Base-by-base conservation (phyloP, 2,113 vertebrate genomes). In the Calyptomena viridis region DNA sequence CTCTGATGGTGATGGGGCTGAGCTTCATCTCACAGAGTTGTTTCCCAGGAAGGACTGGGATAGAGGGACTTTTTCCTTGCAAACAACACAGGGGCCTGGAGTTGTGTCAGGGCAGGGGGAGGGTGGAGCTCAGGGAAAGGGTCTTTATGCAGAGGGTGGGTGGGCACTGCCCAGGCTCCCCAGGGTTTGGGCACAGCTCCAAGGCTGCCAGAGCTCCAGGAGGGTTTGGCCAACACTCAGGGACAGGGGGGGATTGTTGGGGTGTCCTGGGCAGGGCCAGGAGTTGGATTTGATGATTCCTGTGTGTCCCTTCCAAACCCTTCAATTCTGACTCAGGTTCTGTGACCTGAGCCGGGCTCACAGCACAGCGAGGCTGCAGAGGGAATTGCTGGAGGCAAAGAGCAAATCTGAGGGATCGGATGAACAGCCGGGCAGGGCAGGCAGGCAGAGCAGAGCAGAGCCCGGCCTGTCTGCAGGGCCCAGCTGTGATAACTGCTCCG, bases 1-100 rank as follows among this genome's bases (percentile, higher is more conserved):
- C 37, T 14, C n/a, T 0, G 3, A 2, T 3, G 47, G 35, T 10
- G 66, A 44, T 9, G 27, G 39, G 75, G 24, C 55, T 0, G 24
- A 55, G 28, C 30, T 59, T 30, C 58, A 6, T 20, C 5, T 3
- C 40, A 2, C 40, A 14, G 27, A 13, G 28, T 33, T 88, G 71
- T 27, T 6, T 8, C 30, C 16, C 9, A 20, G 2, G 33, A 19
- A 8, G 39, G 8, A 3, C 39, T 12, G 31, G 7, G 22, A 6
- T 6, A 35, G n/a, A 66, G 11, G 50, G 39, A 33, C 18, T 20
- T 44, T 24, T 46, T 63, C 68, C 58, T 50, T 40, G 59, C 63
- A 53, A n/a, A 24, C 39, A 21, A 8, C 21, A 22, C 46, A 47
- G 46, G 46, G 46, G 9, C 46, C 46, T 47, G 46, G 22, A 58